phyloP scores from a whole-genome alignment of 2,113 vertebrate genomes.

The Edolisoma coerulescens region DNA sequence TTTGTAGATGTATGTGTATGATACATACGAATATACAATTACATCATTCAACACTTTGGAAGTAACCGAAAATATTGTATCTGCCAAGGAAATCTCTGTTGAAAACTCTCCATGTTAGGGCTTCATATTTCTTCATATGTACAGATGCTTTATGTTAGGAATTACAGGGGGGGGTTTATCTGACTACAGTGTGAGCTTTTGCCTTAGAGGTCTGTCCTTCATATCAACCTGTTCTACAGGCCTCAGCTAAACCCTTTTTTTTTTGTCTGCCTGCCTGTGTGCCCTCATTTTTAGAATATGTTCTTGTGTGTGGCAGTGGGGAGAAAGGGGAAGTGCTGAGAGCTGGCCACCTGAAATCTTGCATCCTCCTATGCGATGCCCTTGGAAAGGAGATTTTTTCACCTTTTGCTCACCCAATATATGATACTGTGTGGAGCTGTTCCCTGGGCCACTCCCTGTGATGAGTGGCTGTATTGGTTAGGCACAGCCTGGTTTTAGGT shows the following conservation, averaged over 20 bases:
- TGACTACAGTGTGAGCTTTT: background rate
- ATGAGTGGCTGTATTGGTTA: too few species aligned
- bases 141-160: background rate
- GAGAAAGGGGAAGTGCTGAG: background rate
- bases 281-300: background rate
- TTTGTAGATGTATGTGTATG: background rate
- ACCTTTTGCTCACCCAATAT: background rate
- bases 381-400: background rate
- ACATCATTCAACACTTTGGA: background rate
- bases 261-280: background rate
- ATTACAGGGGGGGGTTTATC: background rate
- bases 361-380: accelerated
- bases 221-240: background rate
- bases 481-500: too few species aligned
- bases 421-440: accelerated
- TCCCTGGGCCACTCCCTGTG: background rate
- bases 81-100: background rate
- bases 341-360: background rate
- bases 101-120: background rate
- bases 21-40: background rate
- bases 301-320: background rate
- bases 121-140: background rate
- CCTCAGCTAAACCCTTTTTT: background rate
- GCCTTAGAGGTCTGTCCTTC: background rate
- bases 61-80: background rate